Evolutionary conservation across 2,888 invertebrate genomes (phyloP), one percentile per base, ranked within the genome.

Genomic region (Gasteruption jaculator): DNA sequence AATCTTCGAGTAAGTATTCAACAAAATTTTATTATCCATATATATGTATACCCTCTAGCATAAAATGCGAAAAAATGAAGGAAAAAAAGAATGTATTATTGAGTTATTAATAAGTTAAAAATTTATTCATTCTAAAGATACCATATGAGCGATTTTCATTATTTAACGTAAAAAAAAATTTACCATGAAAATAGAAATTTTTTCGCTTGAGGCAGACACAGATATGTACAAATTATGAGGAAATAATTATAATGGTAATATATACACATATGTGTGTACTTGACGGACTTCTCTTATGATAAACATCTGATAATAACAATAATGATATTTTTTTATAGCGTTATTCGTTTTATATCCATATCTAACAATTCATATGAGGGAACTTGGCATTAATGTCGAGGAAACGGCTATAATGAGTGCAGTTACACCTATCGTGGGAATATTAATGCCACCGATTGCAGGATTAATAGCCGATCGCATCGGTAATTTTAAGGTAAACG

Each of bases 401-500:
- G 86, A 87, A 72, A 84, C 86, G 4, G 86, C 86, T 29, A 83
- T 86, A 57, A 86, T 86, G 83, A 85, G 85, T 1, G 83, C 86
- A 1, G 79, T 86, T 21, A 85, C 82, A 34, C 86, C 87, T 1
- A 78, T 85, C 43, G 76, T 86, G 14, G 82, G 84, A 47, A 85
- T 87, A 53, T 74, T 87, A 46, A 85, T 86, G 81, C 86, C 86
- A 22, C 86, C 86, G 2, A 64, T 86, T 21, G 83, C 86, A 3
- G 86, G 86, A 43, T 76, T 86, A 74, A 69, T 86, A 25, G 86
- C 86, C 0, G 86, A 87, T 69, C 82, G 83, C 69, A 84, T 87
- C 51, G 87, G 87, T 48, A 86, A 87, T 71, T 86, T 86, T 68
- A 83, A 82, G 76, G 86, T 86, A 62, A 73, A 72, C 60, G 20